Conservation (phyloP, 2,797 vertebrate genomes). For the Chelon auratus region DNA sequence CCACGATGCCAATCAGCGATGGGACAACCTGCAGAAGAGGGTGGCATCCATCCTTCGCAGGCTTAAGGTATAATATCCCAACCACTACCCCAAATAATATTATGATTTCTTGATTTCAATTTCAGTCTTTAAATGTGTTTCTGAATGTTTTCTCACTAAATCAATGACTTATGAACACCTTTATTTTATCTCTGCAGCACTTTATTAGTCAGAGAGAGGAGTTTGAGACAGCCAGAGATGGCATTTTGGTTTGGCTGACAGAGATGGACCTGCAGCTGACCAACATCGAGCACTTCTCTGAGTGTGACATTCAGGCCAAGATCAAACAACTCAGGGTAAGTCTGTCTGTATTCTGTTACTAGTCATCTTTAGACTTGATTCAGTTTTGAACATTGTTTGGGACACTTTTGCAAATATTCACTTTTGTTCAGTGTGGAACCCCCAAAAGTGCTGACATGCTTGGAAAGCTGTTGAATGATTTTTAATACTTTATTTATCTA, state of each 20-base stretch:
- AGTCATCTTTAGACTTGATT: too few species aligned
- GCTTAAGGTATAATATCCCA: constrained; percentile 87
- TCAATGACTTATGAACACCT: not conserved
- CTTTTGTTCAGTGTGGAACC: too few species aligned
- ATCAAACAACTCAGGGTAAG: constrained; percentile 96
- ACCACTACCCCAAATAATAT: not conserved
- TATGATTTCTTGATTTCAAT: not conserved
- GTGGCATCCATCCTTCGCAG: constrained; percentile 94
- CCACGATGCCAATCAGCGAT: constrained; percentile 94
- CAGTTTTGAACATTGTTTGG: too few species aligned
- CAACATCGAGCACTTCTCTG: constrained; percentile 98
- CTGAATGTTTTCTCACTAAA: not conserved
- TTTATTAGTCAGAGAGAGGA: constrained; percentile 97
- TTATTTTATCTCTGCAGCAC: constrained; percentile 84
- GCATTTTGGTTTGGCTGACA: constrained; percentile 96
- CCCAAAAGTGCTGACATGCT: too few species aligned
- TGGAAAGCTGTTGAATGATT: not conserved
- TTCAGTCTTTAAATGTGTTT: not conserved
- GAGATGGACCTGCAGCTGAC: constrained; percentile 99
- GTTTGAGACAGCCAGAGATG: constrained; percentile 94
- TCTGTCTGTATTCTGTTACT: not conserved
- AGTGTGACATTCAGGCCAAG: constrained; percentile 97
- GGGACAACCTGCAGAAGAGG: constrained; percentile 96
- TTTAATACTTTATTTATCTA: not conserved
- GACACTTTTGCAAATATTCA: too few species aligned